Percentiles rank a stretch among this genome's conserved stretches.
Evolutionary conservation across 1,140 invertebrate genomes (phyloP).

Genomic region (Aricia agestis): DNA sequence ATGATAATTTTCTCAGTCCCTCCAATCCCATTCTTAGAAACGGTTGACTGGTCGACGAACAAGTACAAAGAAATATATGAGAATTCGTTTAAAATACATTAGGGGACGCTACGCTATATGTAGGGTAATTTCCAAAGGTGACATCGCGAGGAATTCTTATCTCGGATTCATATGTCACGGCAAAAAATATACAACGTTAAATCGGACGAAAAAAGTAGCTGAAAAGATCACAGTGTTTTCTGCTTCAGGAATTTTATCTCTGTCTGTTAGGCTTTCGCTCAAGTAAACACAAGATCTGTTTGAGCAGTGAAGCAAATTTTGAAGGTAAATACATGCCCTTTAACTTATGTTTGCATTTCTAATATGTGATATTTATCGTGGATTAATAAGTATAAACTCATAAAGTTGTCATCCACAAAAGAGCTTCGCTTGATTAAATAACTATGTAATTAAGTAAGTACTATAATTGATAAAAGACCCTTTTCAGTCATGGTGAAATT

Average conservation of each 20-base stretch:
- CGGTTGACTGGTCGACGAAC: too few relatives aligned
- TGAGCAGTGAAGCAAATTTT: neutral
- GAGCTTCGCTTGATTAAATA: neutral
- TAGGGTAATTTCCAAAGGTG: neutral
- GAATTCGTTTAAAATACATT: neutral
- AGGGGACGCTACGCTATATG: neutral
- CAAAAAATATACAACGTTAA: neutral
- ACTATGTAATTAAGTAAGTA: neutral
- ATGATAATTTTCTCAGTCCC: neutral
- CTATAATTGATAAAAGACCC: neutral
- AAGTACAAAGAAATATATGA: neutral
- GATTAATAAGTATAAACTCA: neutral
- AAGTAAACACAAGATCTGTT: neutral
- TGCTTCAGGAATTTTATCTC: neutral
- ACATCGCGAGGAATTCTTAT: neutral
- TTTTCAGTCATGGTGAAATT: neutral
- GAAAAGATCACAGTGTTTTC: conserved; percentile 6
- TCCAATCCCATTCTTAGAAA: neutral
- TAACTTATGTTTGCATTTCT: neutral
- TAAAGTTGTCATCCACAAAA: neutral
- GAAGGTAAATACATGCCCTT: neutral
- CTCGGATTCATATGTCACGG: neutral
- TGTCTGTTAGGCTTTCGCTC: neutral
- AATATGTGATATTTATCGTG: neutral
- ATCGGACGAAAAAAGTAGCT: conserved; percentile 1